Evolutionary conservation across 2,113 vertebrate genomes (phyloP), one percentile per base, ranked within the genome.

Genomic region (Hemibates koningsi): DNA sequence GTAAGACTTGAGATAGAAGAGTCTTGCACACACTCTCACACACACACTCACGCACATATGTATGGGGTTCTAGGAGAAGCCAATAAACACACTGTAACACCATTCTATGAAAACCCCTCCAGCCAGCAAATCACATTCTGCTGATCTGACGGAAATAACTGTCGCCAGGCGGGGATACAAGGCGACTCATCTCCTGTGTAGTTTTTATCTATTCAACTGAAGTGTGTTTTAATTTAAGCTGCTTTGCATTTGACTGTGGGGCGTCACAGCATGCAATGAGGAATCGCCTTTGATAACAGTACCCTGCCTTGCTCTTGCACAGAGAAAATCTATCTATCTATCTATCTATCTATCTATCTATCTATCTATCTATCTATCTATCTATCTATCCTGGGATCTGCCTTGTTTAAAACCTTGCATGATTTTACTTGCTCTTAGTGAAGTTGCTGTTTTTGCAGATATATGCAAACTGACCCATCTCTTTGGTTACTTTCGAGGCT

Each of bases 211-310:
- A 86, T 94, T 94, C 41, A 92, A 91, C 94, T 93, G 90, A 93
- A 92, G 89, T 93, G 90, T 91, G 91, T 93, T 95, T 96, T 95
- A 94, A 96, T 95, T 94, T 92, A 85, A 91, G 91, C 92, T 94
- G 87, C 92, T 96, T 95, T 95, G 95, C 91, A 95, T 95, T 95
- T 95, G 89, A 94, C 95, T 95, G 93, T 92, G 93, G 95, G 94
- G 93, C 71, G 84, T 91, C 93, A 85, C 93, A 95, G 94, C 93
- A 90, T 94, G 94, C 36, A 27, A 54, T 92, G 83, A 91, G 91
- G 91, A 87, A 93, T 89, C 45, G 56, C 80, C 92, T 95, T 95
- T 95, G 95, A 95, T 96, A 93, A 93, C 73, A 88, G 80, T 83
- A 86, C 73, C 82, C 92, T 41, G 59, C 85, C 53, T 84, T 80